Evolutionary conservation across 2,113 vertebrate genomes (phyloP), one percentile per base, ranked within the genome.

Genomic region (Nematolebias whitei): DNA sequence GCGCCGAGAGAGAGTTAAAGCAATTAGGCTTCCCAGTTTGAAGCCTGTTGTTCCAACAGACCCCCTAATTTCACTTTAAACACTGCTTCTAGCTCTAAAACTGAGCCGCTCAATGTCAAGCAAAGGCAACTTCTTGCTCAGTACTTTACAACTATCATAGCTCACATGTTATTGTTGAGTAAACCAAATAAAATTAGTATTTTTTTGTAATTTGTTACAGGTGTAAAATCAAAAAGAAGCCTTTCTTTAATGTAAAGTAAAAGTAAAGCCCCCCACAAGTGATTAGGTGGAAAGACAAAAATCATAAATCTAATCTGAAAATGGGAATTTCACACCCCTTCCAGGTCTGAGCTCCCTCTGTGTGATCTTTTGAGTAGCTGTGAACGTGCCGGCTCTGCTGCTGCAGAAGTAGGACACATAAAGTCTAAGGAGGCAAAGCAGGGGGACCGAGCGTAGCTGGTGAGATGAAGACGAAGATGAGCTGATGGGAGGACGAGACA

Each of bases 381-480:
- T 11, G 67, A 67, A 56, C 6, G 26, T 50, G 55, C 26, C 48
- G 9, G 63, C 35, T 29, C n/a, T 56, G 52, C 11, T 54, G 13
- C 45, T 47, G 80, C 48, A 80, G 66, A 86, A 85, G 74, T 86
- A 88, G 85, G 84, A 78, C 84, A 74, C 76, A n/a, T n/a, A 51
- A 18, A 69, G 56, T 69, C 71, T 71, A 74, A 50, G n/a, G 59
- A 63, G 71, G 70, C 5, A 11, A 26, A 40, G 52, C 13, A 18
- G 49, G 19, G 49, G 23, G 58, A 1, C 10, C 41, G 67, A 18
- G 48, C 11, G n/a, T 13, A 53, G 47, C 53, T 9, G 50, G 35
- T 12, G 49, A 49, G 57, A 20, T 16, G 50, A 63, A 60, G 63
- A 66, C 22, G 51, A 63, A 79, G 62, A 78, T 22, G 74, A 79